Conservation (phyloP, 92 coral and sea anemone species). For the Epizoanthus ramosus region DNA sequence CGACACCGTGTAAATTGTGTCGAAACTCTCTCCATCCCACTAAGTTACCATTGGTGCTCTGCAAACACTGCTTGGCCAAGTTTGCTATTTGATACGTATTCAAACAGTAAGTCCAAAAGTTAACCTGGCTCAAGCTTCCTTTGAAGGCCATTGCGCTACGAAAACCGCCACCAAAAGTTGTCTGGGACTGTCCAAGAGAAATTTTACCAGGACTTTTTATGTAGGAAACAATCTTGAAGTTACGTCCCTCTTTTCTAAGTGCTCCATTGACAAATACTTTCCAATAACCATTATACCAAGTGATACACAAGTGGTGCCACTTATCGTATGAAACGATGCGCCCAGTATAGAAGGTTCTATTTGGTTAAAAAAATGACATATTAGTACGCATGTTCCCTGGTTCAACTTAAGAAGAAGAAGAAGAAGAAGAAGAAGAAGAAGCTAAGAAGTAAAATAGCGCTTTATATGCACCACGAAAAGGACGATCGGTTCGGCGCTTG, state of each 20-base stretch:
- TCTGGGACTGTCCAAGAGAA: not conserved
- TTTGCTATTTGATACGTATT: not conserved
- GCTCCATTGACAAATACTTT: not conserved
- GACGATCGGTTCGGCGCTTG: too few species aligned
- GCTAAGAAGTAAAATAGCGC: too few species aligned
- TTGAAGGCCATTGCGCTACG: not conserved
- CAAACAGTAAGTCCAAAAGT: not conserved
- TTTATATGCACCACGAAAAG: too few species aligned
- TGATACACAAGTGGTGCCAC: conserved; percentile 5
- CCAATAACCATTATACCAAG: conserved; percentile 2
- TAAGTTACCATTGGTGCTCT: not conserved
- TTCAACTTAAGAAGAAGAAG: too few species aligned
- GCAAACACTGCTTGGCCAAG: not conserved
- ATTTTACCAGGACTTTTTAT: not conserved
- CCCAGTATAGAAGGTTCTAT: too few species aligned
- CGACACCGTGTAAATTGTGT: not conserved
- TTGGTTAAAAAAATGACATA: too few species aligned
- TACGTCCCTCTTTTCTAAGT: not conserved
- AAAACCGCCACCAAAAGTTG: not conserved
- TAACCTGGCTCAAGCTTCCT: conserved; percentile 1
- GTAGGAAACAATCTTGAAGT: not conserved
- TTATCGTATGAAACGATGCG: too few species aligned
- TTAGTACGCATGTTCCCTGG: too few species aligned
- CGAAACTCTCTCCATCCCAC: conserved; percentile 25
- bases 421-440: too few species aligned